Evolutionary conservation across 2,797 vertebrate genomes (phyloP).

Genomic region (Semaprochilodus insignis): DNA sequence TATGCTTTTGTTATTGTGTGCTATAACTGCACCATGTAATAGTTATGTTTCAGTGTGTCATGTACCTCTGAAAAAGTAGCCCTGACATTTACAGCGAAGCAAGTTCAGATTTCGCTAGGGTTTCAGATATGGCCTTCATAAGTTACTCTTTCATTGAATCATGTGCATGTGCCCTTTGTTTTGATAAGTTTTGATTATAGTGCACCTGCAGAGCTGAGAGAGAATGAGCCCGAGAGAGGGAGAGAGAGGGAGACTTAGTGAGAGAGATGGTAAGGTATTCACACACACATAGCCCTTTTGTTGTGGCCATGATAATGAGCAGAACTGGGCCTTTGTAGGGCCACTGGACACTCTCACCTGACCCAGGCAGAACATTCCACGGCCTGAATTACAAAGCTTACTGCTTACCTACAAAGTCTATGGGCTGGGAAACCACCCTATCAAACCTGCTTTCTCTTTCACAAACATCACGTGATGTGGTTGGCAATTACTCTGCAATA

Average conservation of each 20-base stretch:
- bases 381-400: not conserved
- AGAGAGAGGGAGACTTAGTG: conserved; percentile 12
- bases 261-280: conserved; percentile 26
- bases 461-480: not conserved
- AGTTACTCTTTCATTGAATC: conserved; percentile 23
- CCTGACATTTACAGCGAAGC: conserved; percentile 29
- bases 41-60: not conserved
- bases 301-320: not conserved
- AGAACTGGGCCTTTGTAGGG: not conserved
- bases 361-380: not conserved
- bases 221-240: conserved; percentile 7
- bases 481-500: not conserved
- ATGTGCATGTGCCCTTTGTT: not conserved
- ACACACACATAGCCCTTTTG: conserved; percentile 18
- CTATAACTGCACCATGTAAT: not conserved
- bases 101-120: conserved; percentile 10
- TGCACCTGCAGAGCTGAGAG: conserved; percentile 33
- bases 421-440: not conserved
- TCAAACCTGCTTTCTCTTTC: not conserved
- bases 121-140: conserved; percentile 9
- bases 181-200: not conserved
- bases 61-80: conserved; percentile 20
- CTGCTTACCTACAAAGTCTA: not conserved
- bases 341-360: conserved; percentile 4
- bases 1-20: too few relatives aligned